Conservation (phyloP, 2,797 vertebrate genomes). For the Poliocrania exsul region DNA sequence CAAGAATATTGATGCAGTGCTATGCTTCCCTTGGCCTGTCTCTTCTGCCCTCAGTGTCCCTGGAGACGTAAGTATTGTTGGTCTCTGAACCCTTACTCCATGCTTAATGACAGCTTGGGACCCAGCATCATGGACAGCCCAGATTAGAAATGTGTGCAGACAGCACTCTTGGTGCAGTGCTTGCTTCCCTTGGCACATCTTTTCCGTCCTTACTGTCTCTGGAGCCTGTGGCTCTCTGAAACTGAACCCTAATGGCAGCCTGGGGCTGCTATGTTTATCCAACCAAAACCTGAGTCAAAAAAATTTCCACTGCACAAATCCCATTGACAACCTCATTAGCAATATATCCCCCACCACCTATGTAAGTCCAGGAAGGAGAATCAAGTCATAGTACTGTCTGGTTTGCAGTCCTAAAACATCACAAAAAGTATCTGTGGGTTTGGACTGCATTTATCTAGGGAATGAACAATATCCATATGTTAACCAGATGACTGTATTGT, state of each 20-base stretch:
- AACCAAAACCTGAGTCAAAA: background rate
- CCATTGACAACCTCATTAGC: background rate
- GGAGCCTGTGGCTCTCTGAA: background rate
- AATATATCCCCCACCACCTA: constrained; percentile 35
- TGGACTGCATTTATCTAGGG: background rate
- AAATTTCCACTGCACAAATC: constrained; percentile 14
- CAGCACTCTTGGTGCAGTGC: background rate
- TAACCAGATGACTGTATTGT: constrained; percentile 43
- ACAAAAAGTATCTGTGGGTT: constrained; percentile 20
- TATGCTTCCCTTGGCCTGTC: background rate
- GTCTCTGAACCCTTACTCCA: background rate
- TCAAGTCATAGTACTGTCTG: background rate
- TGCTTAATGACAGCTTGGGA: too few relatives aligned
- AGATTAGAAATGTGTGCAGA: fast-evolving
- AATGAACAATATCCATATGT: constrained; percentile 54
- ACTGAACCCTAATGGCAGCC: background rate
- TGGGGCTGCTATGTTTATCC: background rate
- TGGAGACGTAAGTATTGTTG: background rate
- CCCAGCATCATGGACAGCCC: fast-evolving
- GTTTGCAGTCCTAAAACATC: constrained; percentile 32
- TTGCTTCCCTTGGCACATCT: background rate
- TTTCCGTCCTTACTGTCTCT: background rate
- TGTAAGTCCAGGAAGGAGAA: constrained; percentile 15
- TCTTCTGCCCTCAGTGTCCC: background rate
- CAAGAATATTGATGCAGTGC: background rate